Conservation (phyloP, 2,888 invertebrate genomes). For the Callinectes sapidus region DNA sequence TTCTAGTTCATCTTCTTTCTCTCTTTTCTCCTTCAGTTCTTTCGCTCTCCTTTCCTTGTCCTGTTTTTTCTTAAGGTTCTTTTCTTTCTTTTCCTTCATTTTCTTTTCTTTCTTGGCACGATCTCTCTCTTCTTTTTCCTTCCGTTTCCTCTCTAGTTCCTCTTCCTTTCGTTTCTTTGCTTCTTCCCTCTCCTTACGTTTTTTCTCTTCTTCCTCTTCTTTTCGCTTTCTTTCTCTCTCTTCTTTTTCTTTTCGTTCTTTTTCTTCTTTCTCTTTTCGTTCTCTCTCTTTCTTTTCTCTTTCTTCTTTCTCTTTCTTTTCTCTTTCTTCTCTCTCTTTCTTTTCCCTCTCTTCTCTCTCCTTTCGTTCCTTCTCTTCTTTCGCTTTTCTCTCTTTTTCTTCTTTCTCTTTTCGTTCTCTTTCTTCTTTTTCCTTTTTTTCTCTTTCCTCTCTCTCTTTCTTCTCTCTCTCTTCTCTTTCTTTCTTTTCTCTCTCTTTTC, state of each 20-base stretch:
- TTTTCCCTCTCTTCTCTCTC: neutral
- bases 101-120: neutral
- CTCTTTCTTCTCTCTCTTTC: neutral
- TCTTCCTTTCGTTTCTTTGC: neutral
- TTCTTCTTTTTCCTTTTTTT: too few relatives aligned
- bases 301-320: neutral
- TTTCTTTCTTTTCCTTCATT: neutral
- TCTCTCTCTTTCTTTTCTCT: too few relatives aligned
- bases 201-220: neutral
- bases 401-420: neutral
- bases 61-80: neutral
- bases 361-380: neutral
- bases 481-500: neutral
- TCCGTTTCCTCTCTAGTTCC: neutral
- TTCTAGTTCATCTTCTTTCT: neutral
- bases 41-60: neutral
- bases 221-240: neutral
- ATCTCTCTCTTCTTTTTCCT: neutral
- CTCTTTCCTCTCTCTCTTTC: neutral
- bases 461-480: neutral
- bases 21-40: neutral
- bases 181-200: neutral
- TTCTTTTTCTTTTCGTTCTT: neutral
- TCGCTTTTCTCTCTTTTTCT: too few relatives aligned
- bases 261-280: neutral